These are phyloP conservation scores for Anastrepha ludens DNA, from an alignment of 1,140 invertebrate genomes.

Conservation along the genomic window DNA sequence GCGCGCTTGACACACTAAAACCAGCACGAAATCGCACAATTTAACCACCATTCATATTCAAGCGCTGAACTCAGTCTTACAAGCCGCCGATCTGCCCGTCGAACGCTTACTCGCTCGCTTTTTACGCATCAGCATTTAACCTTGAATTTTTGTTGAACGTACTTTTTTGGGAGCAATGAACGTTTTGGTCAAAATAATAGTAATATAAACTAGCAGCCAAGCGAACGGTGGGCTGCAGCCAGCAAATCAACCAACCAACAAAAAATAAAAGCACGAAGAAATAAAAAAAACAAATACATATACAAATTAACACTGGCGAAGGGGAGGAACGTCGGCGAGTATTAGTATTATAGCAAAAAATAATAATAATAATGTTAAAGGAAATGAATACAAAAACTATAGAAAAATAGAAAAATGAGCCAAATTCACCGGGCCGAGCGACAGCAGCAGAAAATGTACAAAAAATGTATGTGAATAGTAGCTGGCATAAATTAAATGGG, in stretches of 20 bases:
- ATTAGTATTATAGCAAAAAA: background rate
- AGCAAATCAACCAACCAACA: background rate
- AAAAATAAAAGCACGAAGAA: background rate
- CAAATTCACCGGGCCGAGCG: background rate
- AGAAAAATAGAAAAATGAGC: constrained; percentile 4
- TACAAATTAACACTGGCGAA: background rate
- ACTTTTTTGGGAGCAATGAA: constrained; percentile 44
- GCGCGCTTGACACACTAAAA: constrained; percentile 7
- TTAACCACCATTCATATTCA: background rate
- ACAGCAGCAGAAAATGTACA: background rate
- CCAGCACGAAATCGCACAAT: constrained; percentile 15
- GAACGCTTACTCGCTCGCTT: background rate
- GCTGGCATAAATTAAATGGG: constrained; percentile 25
- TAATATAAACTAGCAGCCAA: constrained; percentile 1
- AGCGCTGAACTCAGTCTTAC: background rate
- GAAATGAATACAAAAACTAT: background rate
- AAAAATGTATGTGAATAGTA: background rate
- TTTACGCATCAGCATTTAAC: constrained; percentile 35
- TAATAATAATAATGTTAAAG: background rate
- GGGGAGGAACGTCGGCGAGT: background rate
- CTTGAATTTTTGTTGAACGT: constrained; percentile 40
- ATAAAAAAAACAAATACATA: background rate
- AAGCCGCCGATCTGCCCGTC: background rate
- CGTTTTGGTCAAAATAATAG: constrained; percentile 47
- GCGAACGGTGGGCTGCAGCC: constrained; percentile 11